phyloP scores from a whole-genome alignment of 1,140 invertebrate genomes.

The Helicoverpa armigera region DNA sequence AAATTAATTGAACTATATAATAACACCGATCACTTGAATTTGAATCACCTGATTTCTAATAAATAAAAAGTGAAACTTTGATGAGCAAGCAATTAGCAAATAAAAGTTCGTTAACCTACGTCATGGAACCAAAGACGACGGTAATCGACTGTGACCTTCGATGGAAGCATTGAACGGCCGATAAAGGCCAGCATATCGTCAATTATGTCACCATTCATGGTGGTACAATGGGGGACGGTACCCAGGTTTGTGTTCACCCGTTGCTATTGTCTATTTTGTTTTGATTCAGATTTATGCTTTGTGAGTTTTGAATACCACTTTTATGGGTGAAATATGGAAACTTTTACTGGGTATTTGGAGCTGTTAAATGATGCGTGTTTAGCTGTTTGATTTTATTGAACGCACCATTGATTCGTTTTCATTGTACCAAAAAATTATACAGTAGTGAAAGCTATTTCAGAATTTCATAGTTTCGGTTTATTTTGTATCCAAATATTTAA shows the following conservation, averaged over 20 bases:
- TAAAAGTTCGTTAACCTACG: slow-evolving; percentile 53
- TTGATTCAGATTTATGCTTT: slow-evolving; percentile 33
- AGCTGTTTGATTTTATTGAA: not conserved
- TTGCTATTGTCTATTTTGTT: slow-evolving; percentile 42
- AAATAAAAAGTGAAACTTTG: slow-evolving; percentile 31
- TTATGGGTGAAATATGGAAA: not conserved
- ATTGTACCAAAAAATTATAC: not conserved
- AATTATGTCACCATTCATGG: slow-evolving; percentile 55
- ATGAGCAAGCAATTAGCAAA: slow-evolving; percentile 30
- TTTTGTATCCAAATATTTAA: too few species aligned
- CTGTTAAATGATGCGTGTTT: slow-evolving; percentile 7
- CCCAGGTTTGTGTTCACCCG: slow-evolving; percentile 1
- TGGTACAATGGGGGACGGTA: slow-evolving; percentile 49
- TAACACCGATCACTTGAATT: slow-evolving; percentile 3
- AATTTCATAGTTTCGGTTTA: too few species aligned
- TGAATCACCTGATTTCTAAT: slow-evolving; percentile 26
- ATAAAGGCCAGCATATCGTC: slow-evolving; percentile 51
- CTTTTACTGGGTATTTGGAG: slow-evolving; percentile 10
- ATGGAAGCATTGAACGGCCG: slow-evolving; percentile 39
- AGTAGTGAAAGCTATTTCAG: too few species aligned
- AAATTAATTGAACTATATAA: slow-evolving; percentile 12
- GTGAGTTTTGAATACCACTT: slow-evolving; percentile 25
- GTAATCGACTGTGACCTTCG: slow-evolving; percentile 53
- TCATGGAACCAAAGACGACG: slow-evolving; percentile 33
- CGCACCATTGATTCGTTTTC: not conserved